These are phyloP conservation scores for Calyptommatus sinebrachiatus DNA, from an alignment of 2,113 vertebrate species.

Conservation along the genomic window DNA sequence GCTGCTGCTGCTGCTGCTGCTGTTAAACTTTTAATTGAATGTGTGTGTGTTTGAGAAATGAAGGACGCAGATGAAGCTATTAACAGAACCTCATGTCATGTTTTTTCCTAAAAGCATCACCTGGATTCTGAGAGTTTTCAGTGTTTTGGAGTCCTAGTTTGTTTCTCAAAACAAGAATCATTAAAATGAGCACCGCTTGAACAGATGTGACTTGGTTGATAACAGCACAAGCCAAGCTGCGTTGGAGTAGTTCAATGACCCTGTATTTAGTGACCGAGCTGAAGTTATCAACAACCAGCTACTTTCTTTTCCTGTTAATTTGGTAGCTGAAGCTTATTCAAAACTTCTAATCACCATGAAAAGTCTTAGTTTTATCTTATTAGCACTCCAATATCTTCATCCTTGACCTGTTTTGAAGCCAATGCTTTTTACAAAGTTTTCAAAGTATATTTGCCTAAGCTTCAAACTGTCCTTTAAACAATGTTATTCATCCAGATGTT, in stretches of 20 bases:
- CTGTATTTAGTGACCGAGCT: neutral
- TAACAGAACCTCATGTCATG: too few relatives aligned
- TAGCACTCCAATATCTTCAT: conserved; percentile 2
- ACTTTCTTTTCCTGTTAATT: rapidly evolving
- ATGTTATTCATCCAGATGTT: conserved; percentile 58
- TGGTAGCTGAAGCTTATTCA: neutral
- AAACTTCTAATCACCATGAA: rapidly evolving
- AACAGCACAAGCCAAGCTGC: neutral
- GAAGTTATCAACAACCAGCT: neutral
- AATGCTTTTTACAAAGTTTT: conserved; percentile 21
- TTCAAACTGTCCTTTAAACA: conserved; percentile 34
- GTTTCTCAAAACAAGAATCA: neutral
- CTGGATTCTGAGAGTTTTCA: neutral
- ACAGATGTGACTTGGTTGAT: neutral
- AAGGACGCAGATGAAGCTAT: too few relatives aligned
- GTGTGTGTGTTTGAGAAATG: neutral
- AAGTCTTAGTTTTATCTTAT: rapidly evolving
- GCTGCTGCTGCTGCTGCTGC: too few relatives aligned
- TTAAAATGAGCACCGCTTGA: neutral
- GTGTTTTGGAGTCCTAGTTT: neutral
- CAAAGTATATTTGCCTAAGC: neutral
- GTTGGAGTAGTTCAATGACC: neutral
- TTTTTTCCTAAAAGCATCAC: neutral
- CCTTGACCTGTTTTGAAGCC: neutral
- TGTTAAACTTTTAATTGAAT: neutral